These are phyloP conservation scores for Tipula helvola DNA, from an alignment of 2,888 invertebrate species.

Conservation along the genomic window DNA sequence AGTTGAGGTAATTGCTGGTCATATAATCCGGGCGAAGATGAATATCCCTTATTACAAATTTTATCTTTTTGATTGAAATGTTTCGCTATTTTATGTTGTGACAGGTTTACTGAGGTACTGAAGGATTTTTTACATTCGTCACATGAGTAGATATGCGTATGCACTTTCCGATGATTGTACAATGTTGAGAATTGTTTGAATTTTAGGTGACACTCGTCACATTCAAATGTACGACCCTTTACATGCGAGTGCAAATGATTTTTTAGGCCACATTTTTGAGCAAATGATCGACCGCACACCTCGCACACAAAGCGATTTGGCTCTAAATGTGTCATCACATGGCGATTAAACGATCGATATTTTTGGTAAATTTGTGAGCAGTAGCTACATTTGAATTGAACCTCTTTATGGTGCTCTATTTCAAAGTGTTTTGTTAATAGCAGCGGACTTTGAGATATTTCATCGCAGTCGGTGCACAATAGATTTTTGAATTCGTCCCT, in stretches of 20 bases:
- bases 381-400: background rate
- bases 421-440: background rate
- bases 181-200: background rate
- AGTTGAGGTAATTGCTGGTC: background rate
- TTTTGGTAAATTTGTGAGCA: background rate
- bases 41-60: conserved; percentile 5
- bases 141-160: background rate
- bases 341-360: background rate
- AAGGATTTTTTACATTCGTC: background rate
- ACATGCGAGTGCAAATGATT: background rate
- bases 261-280: background rate
- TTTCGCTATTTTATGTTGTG: background rate
- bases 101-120: background rate
- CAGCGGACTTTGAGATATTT: background rate
- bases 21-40: background rate
- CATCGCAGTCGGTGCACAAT: background rate
- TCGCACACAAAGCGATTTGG: background rate
- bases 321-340: background rate
- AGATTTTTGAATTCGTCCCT: background rate
- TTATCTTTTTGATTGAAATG: conserved; percentile 6
- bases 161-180: background rate
- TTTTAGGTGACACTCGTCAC: background rate
- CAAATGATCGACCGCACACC: background rate
- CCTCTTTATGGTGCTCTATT: background rate
- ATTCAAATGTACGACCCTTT: background rate